phyloP scores from a whole-genome alignment of 2,888 invertebrate species.

The Yponomeuta evonymella region DNA sequence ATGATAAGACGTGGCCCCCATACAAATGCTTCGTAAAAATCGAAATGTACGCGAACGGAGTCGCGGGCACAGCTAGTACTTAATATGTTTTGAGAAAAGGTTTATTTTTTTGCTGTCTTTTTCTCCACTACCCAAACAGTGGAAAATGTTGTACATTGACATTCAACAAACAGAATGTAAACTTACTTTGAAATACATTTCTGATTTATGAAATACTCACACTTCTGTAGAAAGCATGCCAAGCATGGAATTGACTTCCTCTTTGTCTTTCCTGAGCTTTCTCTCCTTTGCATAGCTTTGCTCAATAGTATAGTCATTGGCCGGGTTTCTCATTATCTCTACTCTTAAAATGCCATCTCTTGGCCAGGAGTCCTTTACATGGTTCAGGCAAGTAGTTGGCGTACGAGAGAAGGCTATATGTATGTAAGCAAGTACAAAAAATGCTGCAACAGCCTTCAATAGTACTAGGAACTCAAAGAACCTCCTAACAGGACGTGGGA shows the following conservation, averaged over 20 bases:
- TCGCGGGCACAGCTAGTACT: too few relatives aligned
- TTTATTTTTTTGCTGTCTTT: too few relatives aligned
- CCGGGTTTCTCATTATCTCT: conserved; percentile 85
- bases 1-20: too few relatives aligned
- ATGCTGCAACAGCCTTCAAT: conserved; percentile 85
- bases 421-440: conserved; percentile 95
- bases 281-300: conserved; percentile 90
- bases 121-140: too few relatives aligned
- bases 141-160: background rate
- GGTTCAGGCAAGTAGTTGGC: conserved; percentile 94
- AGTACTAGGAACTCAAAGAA: conserved; percentile 89
- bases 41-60: too few relatives aligned
- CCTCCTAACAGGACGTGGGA: conserved; percentile 88
- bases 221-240: conserved; percentile 81
- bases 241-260: conserved; percentile 76
- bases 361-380: conserved; percentile 94
- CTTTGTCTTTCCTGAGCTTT: conserved; percentile 80
- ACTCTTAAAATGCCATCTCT: conserved; percentile 95
- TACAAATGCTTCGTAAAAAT: too few relatives aligned
- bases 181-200: too few relatives aligned
- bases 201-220: conserved; percentile 45
- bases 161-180: too few relatives aligned
- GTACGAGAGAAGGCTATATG: conserved; percentile 95
- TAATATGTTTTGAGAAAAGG: too few relatives aligned
- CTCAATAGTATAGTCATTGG: conserved; percentile 84